These are phyloP conservation scores for Halcyon chelicuti DNA, from an alignment of 2,797 vertebrate species.

Conservation along the genomic window DNA sequence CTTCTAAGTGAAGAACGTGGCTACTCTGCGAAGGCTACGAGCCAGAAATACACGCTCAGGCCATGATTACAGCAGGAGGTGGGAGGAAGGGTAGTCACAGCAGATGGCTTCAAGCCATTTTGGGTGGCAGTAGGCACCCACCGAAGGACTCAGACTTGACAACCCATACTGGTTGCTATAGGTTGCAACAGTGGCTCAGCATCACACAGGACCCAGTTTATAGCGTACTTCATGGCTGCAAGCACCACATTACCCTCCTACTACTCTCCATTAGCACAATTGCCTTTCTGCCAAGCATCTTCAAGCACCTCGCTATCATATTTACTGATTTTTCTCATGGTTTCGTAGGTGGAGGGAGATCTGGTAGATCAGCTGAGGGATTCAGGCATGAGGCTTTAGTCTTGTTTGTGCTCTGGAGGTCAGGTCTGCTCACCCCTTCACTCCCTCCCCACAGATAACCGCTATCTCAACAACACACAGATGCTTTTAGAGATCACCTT, in stretches of 20 bases:
- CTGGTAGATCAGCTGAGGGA: not conserved
- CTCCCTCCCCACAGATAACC: not conserved
- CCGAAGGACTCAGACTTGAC: not conserved
- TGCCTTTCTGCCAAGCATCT: not conserved
- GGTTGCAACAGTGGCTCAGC: conserved; percentile 43
- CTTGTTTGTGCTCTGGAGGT: conserved; percentile 15
- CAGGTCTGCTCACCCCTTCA: not conserved
- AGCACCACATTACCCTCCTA: not conserved
- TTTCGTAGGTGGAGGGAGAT: not conserved
- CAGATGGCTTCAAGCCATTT: conserved; percentile 52
- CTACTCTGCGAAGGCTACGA: not conserved
- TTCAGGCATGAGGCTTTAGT: not conserved
- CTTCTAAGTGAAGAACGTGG: not conserved
- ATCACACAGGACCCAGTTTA: conserved; percentile 21
- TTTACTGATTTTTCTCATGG: not conserved
- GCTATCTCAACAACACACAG: conserved; percentile 4
- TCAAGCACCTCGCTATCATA: not conserved
- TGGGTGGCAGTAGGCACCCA: conserved; percentile 24
- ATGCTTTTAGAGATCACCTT: conserved; percentile 47
- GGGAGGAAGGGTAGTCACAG: conserved; percentile 45
- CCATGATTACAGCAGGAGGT: conserved; percentile 22
- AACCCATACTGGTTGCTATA: conserved; percentile 50
- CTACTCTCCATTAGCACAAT: not conserved
- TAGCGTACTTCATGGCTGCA: not conserved
- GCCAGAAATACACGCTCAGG: not conserved